These are phyloP conservation scores for Apocheima hispidaria DNA, from an alignment of 2,888 invertebrate species.

Conservation along the genomic window DNA sequence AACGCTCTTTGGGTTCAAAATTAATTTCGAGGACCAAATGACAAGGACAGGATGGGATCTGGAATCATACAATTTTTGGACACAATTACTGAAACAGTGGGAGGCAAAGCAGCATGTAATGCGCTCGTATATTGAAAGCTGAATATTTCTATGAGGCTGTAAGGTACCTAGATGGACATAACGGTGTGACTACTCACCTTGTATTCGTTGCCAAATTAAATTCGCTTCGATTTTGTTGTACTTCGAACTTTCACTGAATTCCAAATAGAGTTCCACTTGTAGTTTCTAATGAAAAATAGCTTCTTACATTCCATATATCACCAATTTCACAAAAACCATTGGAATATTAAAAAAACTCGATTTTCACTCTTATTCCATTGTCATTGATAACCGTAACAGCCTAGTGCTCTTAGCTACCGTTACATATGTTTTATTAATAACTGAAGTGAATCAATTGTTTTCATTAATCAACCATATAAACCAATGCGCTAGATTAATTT, in stretches of 20 bases:
- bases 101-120: neutral
- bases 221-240: conserved; percentile 15
- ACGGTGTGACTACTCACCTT: conserved; percentile 37
- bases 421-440: neutral
- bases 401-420: neutral
- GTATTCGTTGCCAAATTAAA: conserved; percentile 35
- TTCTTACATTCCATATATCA: neutral
- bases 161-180: conserved; percentile 7
- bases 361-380: conserved; percentile 11
- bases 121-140: too few species aligned
- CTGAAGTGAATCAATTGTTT: conserved; percentile 10
- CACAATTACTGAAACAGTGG: neutral
- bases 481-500: conserved; percentile 8
- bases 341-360: conserved; percentile 8
- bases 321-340: conserved; percentile 1
- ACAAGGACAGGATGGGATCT: conserved; percentile 22
- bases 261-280: conserved; percentile 8
- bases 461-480: neutral
- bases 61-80: conserved; percentile 6
- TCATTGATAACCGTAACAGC: conserved; percentile 1
- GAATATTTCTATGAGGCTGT: neutral
- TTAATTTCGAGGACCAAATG: neutral
- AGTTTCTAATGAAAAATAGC: neutral
- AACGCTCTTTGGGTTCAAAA: neutral
- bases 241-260: conserved; percentile 33